phyloP scores from a whole-genome alignment of 1,140 invertebrate genomes.

The Microplitis mediator region DNA sequence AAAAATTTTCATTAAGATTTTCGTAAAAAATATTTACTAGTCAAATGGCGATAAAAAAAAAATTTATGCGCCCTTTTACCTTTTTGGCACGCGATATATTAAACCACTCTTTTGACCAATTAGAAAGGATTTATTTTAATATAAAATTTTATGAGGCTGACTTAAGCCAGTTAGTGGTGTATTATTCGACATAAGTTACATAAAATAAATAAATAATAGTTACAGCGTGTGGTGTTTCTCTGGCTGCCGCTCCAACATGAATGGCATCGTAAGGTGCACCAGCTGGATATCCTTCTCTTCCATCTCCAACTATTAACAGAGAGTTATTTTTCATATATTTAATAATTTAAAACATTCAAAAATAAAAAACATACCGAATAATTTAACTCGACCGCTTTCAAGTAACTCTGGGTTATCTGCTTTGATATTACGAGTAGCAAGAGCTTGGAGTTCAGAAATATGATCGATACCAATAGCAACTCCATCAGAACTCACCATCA shows the following conservation, averaged over 20 bases:
- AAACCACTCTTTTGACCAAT: too few species aligned
- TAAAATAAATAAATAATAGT: conserved; percentile 41
- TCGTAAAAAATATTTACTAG: too few species aligned
- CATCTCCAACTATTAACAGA: conserved; percentile 76
- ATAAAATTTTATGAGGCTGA: too few species aligned
- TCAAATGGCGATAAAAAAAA: too few species aligned
- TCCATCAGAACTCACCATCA: conserved; percentile 82
- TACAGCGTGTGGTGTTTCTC: conserved; percentile 76
- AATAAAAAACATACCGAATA: conserved; percentile 67
- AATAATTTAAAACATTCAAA: background rate
- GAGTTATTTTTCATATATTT: too few species aligned
- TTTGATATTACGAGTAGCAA: conserved; percentile 79
- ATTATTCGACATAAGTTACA: background rate
- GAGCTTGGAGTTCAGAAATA: conserved; percentile 81
- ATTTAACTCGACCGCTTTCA: conserved; percentile 68
- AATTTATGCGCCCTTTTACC: too few species aligned
- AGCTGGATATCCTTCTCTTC: conserved; percentile 74
- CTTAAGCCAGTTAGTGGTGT: too few species aligned
- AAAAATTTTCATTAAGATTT: too few species aligned
- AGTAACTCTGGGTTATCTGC: conserved; percentile 76
- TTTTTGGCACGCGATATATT: too few species aligned
- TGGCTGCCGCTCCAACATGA: conserved; percentile 91
- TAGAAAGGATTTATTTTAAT: too few species aligned
- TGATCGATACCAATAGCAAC: conserved; percentile 90
- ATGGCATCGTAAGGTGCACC: conserved; percentile 89